Base-by-base conservation (phyloP, 2,797 vertebrate species). In the Ciconia nigra region DNA sequence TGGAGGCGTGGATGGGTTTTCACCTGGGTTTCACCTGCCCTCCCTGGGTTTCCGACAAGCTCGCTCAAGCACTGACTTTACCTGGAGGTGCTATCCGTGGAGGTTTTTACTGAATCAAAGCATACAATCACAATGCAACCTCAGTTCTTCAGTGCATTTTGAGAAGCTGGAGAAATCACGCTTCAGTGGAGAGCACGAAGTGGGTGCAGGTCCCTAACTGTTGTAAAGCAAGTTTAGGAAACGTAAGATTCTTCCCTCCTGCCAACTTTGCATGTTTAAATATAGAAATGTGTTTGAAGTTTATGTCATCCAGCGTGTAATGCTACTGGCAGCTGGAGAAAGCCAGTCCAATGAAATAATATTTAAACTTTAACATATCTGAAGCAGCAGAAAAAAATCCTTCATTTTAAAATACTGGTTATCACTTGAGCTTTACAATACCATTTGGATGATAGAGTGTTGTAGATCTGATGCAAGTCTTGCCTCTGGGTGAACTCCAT, bases 21-120 rank as follows among this genome's bases (percentile, higher is more conserved):
- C n/a, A n/a, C n/a, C n/a, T n/a, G n/a, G n/a, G n/a, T n/a, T n/a
- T n/a, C n/a, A n/a, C n/a, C 13, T 28, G 65, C 44, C 14, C 28
- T 28, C 55, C 22, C 8, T 9, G 57, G 16, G 9, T 16, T 76
- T 24, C 54, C 15, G 15, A 4, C 7, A 5, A 21, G 35, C 79
- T 58, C 7, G 0, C 15, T 41, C 11, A 12, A 24, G 59, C 17
- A 0, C 42, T 15, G 61, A 1, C 44, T 81, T 35, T 14, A 2
- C 7, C 51, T 18, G 77, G 18, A 37, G 59, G 46, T 61, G 54
- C 66, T 35, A 0, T 4, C 37, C 33, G 10, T 17, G 57, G 47
- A 3, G 54, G 21, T 17, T 5, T 51, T 29, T 4, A 18, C 65
- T 31, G 51, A 54, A 33, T 15, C 65, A 9, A n/a, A 81, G 51